Evolutionary conservation across 2,797 vertebrate genomes (phyloP), one percentile per base, ranked within the genome.

Genomic region (Lacerta viridis): DNA sequence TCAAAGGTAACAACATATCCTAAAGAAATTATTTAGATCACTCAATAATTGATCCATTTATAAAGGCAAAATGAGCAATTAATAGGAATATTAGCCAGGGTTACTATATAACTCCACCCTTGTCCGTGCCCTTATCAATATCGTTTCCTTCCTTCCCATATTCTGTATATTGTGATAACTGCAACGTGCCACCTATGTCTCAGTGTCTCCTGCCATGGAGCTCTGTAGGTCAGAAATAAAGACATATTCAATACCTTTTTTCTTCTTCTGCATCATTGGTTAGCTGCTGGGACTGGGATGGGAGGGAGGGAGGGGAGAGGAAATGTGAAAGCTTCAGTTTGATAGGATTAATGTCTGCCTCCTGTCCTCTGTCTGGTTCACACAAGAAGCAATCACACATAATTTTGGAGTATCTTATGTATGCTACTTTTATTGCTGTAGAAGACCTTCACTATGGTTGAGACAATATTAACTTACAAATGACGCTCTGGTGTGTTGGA

Each of bases 381-480:
- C 39, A 82, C 36, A 66, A 74, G 55, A 41, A 75, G 39, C 68
- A 72, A 25, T 61, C 71, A 55, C 11, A 36, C 20, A 69, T 2
- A 9, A 10, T 46, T 87, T 82, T 29, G 27, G 46, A 46, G 50
- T 41, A 27, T 10, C 25, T 36, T 39, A 23, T 66, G 69, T 72
- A 66, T 23, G 64, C 59, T 61, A 69, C 66, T 71, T 36, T 25
- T 20, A 39, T 29, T 75, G 33, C 6, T 71, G 43, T 86, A 25
- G 79, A 13, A 82, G 39, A 41, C 41, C 18, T 81, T 81, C 3
- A 43, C 39, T 46, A n/a, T 39, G 25, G 50, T 43, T 41, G 36
- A 61, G 29, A 15, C 61, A 76, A 64, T 43, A 77, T 20, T n/a
- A 82, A 61, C n/a, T 87, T 83, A 41, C 13, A 82, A 75, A 75